Evolutionary conservation across 1,140 invertebrate genomes (phyloP), one percentile per base, ranked within the genome.

Genomic region (Lethocerus indicus): DNA sequence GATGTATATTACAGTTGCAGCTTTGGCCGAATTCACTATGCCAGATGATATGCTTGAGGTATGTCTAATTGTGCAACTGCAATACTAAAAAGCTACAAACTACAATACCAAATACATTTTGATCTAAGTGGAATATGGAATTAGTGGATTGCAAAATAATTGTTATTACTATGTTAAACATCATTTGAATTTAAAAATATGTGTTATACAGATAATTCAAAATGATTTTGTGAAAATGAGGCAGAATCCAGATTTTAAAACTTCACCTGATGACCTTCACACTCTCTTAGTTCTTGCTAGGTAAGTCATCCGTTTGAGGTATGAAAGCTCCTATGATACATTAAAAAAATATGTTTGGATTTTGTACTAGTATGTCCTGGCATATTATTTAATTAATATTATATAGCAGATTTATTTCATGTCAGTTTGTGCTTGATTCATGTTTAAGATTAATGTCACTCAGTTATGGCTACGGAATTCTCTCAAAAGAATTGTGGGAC

Each of bases 211-310:
- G 78, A 67, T 76, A 53, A 78, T 90, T 23, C 80, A 90, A 69
- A 73, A 85, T 35, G 84, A 91, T 63, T 89, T 90, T 66, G 81
- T 91, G 25, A 64, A 76, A 44, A 62, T 64, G 47, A 58, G 72
- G 39, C 63, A 64, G 55, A n/a, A n/a, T n/a, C 21, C 14, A 3
- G 58, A 61, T 32, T 57, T 57, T 4, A 63, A 63, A 41, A 66
- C 75, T 26, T 76, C 74, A 24, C 73, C 74, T 1, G 81, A 89
- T 51, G 81, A 89, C 68, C 70, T 92, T 43, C 85, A 91, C 59
- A 60, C 70, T 6, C 63, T 86, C 18, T 65, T 93, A 44, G 78
- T 86, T 13, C 61, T 90, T 2, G 75, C 82, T 0, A 71, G 66
- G 65, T 67, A 54, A 51, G 26, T 51, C 24, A 25, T 21, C 16